Evolutionary conservation across 2,888 invertebrate species (phyloP).

Genomic region (Nysson spinosus): DNA sequence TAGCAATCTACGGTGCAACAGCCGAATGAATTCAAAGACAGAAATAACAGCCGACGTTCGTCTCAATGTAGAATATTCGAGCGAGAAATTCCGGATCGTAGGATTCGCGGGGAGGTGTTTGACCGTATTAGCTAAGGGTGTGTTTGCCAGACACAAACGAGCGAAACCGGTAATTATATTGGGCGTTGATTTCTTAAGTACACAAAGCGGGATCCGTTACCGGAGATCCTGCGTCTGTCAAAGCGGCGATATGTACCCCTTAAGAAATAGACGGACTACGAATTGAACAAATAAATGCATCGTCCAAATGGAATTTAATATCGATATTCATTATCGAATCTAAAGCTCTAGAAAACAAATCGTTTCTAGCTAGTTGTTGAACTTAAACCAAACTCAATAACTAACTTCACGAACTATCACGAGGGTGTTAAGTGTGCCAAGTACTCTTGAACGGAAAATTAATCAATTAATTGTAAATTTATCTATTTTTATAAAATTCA

Average conservation of each 20-base stretch:
- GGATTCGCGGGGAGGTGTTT: conserved; percentile 54
- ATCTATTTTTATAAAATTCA: too few relatives aligned
- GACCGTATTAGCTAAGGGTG: conserved; percentile 62
- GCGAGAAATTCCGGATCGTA: conserved; percentile 26
- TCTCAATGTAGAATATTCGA: not conserved
- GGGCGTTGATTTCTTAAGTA: conserved; percentile 72
- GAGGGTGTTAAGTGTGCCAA: too few relatives aligned
- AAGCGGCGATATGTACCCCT: conserved; percentile 58
- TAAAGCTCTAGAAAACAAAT: too few relatives aligned
- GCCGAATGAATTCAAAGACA: conserved; percentile 5
- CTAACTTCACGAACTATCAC: too few relatives aligned
- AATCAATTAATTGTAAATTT: too few relatives aligned
- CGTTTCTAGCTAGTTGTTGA: too few relatives aligned
- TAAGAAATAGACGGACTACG: conserved; percentile 44
- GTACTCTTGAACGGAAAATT: too few relatives aligned
- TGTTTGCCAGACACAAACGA: conserved; percentile 71
- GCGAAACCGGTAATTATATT: conserved; percentile 74
- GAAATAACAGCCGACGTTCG: conserved; percentile 23
- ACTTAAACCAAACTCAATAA: too few relatives aligned
- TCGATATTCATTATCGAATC: too few relatives aligned
- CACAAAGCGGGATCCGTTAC: conserved; percentile 60
- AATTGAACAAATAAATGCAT: conserved; percentile 24
- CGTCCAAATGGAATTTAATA: conserved; percentile 37
- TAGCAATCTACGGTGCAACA: too few relatives aligned
- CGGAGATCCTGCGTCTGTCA: conserved; percentile 54